Percentiles rank a stretch among this genome's conserved stretches.
These are phyloP conservation scores for Bujurquina vittata DNA, from an alignment of 2,113 vertebrate genomes.

Conservation along the genomic window DNA sequence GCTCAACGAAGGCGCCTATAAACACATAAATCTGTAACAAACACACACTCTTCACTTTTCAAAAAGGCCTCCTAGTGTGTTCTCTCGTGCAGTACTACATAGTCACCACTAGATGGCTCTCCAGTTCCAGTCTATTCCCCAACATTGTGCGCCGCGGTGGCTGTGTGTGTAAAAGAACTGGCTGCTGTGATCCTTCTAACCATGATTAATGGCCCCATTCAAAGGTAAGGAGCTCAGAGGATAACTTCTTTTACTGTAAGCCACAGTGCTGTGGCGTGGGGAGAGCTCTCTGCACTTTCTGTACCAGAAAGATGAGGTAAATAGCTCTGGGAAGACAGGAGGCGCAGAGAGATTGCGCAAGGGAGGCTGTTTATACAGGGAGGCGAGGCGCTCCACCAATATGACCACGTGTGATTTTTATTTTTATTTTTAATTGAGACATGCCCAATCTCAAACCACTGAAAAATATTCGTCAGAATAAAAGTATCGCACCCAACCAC, in stretches of 20 bases:
- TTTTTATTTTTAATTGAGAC: background rate
- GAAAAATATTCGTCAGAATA: background rate
- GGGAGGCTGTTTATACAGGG: slow-evolving; percentile 27
- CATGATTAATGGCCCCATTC: slow-evolving; percentile 80
- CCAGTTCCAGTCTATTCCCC: slow-evolving; percentile 6
- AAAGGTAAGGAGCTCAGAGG: slow-evolving; percentile 77
- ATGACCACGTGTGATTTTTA: background rate
- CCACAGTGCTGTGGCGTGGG: slow-evolving; percentile 64
- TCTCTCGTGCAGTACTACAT: background rate
- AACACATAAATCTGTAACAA: background rate
- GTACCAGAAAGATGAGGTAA: slow-evolving; percentile 60
- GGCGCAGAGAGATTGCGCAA: slow-evolving; percentile 19
- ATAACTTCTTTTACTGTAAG: slow-evolving; percentile 79
- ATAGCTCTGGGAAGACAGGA: slow-evolving; percentile 51
- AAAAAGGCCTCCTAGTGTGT: background rate
- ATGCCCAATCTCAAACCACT: background rate
- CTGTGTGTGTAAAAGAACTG: slow-evolving; percentile 37
- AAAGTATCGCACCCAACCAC: background rate
- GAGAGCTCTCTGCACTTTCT: slow-evolving; percentile 51
- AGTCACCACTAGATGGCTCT: slow-evolving; percentile 65
- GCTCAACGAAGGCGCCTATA: background rate
- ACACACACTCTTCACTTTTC: background rate
- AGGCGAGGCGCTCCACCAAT: background rate
- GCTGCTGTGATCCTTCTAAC: slow-evolving; percentile 71
- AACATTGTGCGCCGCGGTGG: background rate